phyloP scores from a whole-genome alignment of 2,888 invertebrate genomes.

The Nomada flava region DNA sequence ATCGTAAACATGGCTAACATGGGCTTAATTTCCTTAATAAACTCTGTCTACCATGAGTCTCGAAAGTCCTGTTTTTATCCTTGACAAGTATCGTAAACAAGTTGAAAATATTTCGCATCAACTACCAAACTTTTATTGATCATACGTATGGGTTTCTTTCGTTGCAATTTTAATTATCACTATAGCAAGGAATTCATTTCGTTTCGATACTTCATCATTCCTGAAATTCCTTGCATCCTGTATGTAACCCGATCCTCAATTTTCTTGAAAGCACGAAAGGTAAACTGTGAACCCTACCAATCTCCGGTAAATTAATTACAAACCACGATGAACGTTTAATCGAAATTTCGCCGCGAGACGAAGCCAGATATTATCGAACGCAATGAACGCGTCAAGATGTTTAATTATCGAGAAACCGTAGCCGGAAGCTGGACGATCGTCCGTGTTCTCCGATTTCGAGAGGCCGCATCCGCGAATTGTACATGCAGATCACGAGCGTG shows the following conservation, averaged over 20 bases:
- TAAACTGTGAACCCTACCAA: not conserved
- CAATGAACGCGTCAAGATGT: not conserved
- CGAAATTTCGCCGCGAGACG: not conserved
- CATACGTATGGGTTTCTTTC: too few species aligned
- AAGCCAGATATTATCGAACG: not conserved
- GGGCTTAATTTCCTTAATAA: not conserved
- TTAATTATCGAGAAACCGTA: conserved; percentile 10
- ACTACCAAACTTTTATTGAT: too few species aligned
- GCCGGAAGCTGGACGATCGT: not conserved
- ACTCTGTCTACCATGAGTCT: not conserved
- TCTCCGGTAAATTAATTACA: not conserved
- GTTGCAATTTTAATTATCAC: too few species aligned
- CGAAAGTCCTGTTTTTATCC: too few species aligned
- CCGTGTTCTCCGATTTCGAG: not conserved
- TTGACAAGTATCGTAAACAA: too few species aligned
- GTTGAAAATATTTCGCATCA: too few species aligned
- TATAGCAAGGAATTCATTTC: too few species aligned
- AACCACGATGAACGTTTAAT: not conserved
- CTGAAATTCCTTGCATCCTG: too few species aligned
- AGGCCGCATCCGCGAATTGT: not conserved
- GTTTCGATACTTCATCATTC: too few species aligned
- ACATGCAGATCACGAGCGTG: conserved; percentile 38
- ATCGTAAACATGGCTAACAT: not conserved
- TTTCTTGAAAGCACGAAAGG: not conserved
- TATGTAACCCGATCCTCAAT: not conserved